phyloP scores from a whole-genome alignment of 2,797 vertebrate species.

The Tachyglossus aculeatus region DNA sequence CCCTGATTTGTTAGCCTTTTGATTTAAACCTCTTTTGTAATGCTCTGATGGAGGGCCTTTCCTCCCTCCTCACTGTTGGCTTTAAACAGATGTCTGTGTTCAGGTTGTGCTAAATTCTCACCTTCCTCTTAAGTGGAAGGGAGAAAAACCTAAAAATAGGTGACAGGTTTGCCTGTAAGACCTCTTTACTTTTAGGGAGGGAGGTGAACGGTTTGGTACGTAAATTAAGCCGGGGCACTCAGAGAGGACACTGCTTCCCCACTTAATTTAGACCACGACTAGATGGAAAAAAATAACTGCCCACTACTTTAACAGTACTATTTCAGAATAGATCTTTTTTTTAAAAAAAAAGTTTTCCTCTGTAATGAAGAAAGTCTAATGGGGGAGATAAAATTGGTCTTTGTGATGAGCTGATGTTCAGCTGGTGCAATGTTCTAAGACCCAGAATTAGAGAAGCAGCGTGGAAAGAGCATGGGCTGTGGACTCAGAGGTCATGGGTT shows the following conservation, averaged over 20 bases:
- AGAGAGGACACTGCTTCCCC: accelerated
- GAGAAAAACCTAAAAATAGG: neutral
- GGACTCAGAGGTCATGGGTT: no score
- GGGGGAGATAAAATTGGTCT: no score
- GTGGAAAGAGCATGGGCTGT: no score
- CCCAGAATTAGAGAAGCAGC: no score
- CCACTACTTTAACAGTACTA: accelerated
- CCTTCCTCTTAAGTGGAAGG: slow-evolving; percentile 17
- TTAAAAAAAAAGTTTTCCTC: no score
- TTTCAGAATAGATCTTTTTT: no score
- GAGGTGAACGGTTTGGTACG: slow-evolving; percentile 21
- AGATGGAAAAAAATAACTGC: neutral
- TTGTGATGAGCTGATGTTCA: no score
- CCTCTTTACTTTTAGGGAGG: slow-evolving; percentile 31
- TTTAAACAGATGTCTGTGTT: neutral
- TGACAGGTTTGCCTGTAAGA: neutral
- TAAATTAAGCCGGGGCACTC: neutral
- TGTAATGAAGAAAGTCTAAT: no score
- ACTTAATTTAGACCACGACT: accelerated
- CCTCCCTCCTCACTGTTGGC: neutral
- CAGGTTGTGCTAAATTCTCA: slow-evolving; percentile 1
- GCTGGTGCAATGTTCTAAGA: no score
- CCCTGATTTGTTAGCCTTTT: slow-evolving; percentile 28
- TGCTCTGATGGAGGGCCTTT: neutral
- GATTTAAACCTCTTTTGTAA: slow-evolving; percentile 13